Evolutionary conservation across 2,888 invertebrate species (phyloP).

Genomic region (Idaea straminata): DNA sequence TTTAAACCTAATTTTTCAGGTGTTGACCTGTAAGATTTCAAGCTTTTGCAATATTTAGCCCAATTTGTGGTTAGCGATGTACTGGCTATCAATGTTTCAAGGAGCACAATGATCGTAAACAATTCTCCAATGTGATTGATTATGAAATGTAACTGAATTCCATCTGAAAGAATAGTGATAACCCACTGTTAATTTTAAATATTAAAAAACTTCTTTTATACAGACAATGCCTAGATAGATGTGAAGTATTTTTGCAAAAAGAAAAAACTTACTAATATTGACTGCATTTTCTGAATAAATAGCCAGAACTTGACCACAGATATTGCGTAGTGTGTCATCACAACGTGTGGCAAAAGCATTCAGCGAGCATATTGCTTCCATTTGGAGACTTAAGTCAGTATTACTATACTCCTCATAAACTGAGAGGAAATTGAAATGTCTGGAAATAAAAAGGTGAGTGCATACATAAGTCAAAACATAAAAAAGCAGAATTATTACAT

Average conservation of each 20-base stretch:
- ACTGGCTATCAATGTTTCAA: constrained; percentile 81
- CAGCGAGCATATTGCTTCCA: constrained; percentile 82
- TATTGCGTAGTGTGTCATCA: constrained; percentile 85
- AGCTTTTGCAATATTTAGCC: constrained; percentile 87
- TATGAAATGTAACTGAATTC: constrained; percentile 69
- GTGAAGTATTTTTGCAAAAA: not conserved
- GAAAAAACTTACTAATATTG: constrained; percentile 59
- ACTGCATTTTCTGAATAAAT: constrained; percentile 79
- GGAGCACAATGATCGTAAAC: constrained; percentile 82
- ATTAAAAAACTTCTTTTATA: no score
- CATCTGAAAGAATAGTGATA: constrained; percentile 51
- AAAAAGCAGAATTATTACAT: not conserved
- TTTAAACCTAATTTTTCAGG: constrained; percentile 81
- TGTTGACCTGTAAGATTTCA: constrained; percentile 84
- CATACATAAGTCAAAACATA: not conserved
- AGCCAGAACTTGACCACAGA: constrained; percentile 87
- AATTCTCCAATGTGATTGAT: constrained; percentile 83
- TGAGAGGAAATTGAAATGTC: constrained; percentile 81
- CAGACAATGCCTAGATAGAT: no score
- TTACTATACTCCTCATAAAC: constrained; percentile 83
- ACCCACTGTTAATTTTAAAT: no score
- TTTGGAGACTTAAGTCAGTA: constrained; percentile 71
- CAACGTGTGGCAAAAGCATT: constrained; percentile 85
- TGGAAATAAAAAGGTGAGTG: constrained; percentile 36
- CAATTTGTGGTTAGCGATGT: constrained; percentile 80